Conservation (phyloP, 2,113 vertebrate species). For the Gavia stellata region DNA sequence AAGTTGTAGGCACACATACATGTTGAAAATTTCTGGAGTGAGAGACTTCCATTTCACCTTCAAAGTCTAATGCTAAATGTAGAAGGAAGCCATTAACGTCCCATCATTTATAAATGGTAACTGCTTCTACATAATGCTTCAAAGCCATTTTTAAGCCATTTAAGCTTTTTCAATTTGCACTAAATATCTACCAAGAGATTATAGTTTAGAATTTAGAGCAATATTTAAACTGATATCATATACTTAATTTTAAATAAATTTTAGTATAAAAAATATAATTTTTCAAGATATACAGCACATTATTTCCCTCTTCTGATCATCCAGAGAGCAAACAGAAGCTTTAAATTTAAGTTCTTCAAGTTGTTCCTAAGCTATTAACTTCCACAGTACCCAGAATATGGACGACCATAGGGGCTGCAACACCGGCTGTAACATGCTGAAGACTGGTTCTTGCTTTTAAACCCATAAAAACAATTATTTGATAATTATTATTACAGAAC, state of each 20-base stretch:
- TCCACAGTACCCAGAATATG: background rate
- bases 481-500: background rate
- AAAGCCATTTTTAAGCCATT: slow-evolving; percentile 75
- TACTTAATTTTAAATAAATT: slow-evolving; percentile 71
- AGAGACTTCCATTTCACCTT: slow-evolving; percentile 41
- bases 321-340: slow-evolving; percentile 27
- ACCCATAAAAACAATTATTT: background rate
- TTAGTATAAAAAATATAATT: slow-evolving; percentile 43
- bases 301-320: slow-evolving; percentile 49
- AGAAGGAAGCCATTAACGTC: slow-evolving; percentile 67
- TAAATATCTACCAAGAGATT: slow-evolving; percentile 70
- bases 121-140: slow-evolving; percentile 68
- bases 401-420: background rate
- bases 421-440: background rate
- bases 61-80: slow-evolving; percentile 61
- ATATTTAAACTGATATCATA: slow-evolving; percentile 65
- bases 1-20: background rate
- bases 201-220: slow-evolving; percentile 68
- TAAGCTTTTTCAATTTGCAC: slow-evolving; percentile 73
- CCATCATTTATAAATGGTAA: slow-evolving; percentile 68
- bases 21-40: slow-evolving; percentile 28
- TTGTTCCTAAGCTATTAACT: background rate
- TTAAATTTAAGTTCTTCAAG: slow-evolving; percentile 20
- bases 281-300: slow-evolving; percentile 21
- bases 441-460: background rate